Conservation (phyloP, 2,113 vertebrate genomes). For the Hassar affinis region DNA sequence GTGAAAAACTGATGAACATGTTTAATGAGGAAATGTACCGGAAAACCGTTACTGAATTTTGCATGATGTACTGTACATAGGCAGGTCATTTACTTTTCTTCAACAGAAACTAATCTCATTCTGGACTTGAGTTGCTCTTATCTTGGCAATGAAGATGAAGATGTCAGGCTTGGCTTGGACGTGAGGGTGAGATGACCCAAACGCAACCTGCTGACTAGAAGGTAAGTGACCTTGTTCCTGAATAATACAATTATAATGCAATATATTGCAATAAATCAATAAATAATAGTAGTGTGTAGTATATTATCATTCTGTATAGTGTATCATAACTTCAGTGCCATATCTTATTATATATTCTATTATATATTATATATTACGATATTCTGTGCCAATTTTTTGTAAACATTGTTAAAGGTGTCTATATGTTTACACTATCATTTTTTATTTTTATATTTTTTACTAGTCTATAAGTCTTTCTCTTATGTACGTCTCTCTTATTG, state of each 20-base stretch:
- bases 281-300: too few species aligned
- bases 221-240: not conserved
- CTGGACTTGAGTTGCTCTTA: not conserved
- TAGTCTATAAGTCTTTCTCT: too few species aligned
- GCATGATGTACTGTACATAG: not conserved
- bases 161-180: not conserved
- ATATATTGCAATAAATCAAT: too few species aligned
- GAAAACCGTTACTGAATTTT: not conserved
- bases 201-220: not conserved
- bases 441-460: too few species aligned
- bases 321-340: too few species aligned
- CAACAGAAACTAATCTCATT: not conserved
- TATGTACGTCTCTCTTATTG: too few species aligned
- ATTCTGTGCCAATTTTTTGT: too few species aligned
- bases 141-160: not conserved
- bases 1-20: not conserved
- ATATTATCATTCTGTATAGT: too few species aligned
- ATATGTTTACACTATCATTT: too few species aligned
- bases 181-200: not conserved
- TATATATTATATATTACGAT: too few species aligned
- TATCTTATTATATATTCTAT: too few species aligned
- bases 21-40: not conserved
- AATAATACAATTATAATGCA: slow-evolving; percentile 40
- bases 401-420: too few species aligned
- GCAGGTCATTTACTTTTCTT: not conserved